Percentiles rank a stretch among this genome's conserved stretches.
Evolutionary conservation across 1,140 invertebrate species (phyloP).

Genomic region (Penaeus indicus): DNA sequence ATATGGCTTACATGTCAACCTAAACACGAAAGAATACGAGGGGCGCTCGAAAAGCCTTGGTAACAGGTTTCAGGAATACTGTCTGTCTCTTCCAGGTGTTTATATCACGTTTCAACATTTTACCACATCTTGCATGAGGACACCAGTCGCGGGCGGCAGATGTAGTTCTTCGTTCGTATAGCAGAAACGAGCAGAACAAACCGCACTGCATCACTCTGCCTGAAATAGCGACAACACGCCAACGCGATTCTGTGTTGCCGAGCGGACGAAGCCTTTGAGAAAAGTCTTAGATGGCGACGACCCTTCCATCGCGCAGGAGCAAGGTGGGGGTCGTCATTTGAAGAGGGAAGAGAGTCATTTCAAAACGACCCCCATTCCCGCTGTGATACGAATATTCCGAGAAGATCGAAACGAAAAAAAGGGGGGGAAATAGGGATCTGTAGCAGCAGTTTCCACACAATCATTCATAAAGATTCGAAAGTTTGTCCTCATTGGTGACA

Average conservation of each 20-base stretch:
- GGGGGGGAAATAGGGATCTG: background rate
- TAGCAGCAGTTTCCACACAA: background rate
- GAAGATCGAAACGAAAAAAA: background rate
- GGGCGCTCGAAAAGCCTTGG: no score
- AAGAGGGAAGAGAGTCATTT: constrained; percentile 27
- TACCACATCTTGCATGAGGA: background rate
- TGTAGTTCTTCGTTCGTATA: background rate
- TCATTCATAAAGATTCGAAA: constrained; percentile 17
- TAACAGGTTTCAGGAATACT: no score
- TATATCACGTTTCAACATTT: no score
- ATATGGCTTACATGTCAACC: no score
- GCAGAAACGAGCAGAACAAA: background rate
- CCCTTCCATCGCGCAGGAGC: constrained; percentile 27
- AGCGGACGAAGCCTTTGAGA: background rate
- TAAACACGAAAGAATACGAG: no score
- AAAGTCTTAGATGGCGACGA: background rate
- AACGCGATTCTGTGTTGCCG: background rate
- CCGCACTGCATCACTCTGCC: background rate
- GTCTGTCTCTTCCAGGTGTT: no score
- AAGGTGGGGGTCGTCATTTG: constrained; percentile 5
- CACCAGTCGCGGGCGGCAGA: background rate
- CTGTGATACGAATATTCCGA: background rate
- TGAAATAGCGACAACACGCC: background rate
- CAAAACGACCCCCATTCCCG: background rate
- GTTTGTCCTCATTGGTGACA: constrained; percentile 17